Base-by-base conservation (phyloP, 2,797 vertebrate species). In the Phrynocephalus forsythii region DNA sequence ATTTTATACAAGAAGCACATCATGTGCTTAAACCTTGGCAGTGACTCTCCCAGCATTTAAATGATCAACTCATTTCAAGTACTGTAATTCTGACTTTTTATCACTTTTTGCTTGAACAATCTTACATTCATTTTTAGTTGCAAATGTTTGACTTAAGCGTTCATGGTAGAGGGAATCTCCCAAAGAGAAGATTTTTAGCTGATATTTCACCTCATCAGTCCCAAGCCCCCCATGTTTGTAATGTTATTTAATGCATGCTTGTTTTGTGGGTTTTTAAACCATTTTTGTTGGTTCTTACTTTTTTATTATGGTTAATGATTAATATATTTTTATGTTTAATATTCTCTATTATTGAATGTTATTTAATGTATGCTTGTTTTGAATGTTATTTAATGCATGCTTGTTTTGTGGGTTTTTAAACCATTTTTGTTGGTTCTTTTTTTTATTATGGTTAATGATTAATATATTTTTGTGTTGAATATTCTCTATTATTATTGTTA, bases 261-360 rank as follows among this genome's bases (percentile, higher is more conserved):
- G 68, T 79, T 84, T 79, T 16, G 6, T 72, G 63, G 50, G 52
- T 86, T 26, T 82, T 72, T n/a, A 48, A 11, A 11, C 73, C 1
- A 44, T 63, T n/a, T 68, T 84, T 63, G 30, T 90, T 84, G 81
- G 28, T 81, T 83, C 22, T 69, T 66, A 72, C n/a, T 52, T 63
- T 63, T 63, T 63, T 63, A 60, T 11, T 89, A 77, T 22, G 10
- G 26, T 50, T 18, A 38, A 24, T 81, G 9, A 24, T 72, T 83
- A 83, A 48, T 76, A 48, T 44, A 38, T 82, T 82, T 56, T 18
- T 68, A 11, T 83, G 69, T 5, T 60, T 69, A 16, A 20, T 75
- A 38, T 75, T 33, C 2, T 33, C 11, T 81, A 26, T 73, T 85
- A 5, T 26, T 30, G 1, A 76, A 30, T 28, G 3, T 67, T 77